These are phyloP conservation scores for Philopedon plagiatum DNA, from an alignment of 2,888 invertebrate genomes.

Conservation along the genomic window DNA sequence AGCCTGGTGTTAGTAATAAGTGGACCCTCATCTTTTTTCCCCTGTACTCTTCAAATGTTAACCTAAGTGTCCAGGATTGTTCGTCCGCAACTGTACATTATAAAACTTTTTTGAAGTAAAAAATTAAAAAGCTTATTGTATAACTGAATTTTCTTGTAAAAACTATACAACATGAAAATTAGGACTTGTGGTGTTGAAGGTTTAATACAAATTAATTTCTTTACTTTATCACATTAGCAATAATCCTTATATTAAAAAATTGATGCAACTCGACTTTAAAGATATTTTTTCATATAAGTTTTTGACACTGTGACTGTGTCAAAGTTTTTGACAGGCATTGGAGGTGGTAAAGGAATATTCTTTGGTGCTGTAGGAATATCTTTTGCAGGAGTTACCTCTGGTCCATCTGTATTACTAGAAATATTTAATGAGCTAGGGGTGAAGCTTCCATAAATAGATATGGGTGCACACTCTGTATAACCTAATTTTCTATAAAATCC, in stretches of 20 bases:
- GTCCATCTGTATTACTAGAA: background rate
- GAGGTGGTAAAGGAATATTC: slow-evolving; percentile 47
- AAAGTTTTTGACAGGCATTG: slow-evolving; percentile 35
- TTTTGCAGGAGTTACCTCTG: background rate
- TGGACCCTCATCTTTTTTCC: too few relatives aligned
- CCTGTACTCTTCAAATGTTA: too few relatives aligned
- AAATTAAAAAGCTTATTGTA: too few relatives aligned
- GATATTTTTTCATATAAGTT: slow-evolving; percentile 50
- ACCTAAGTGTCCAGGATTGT: too few relatives aligned
- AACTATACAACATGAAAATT: too few relatives aligned
- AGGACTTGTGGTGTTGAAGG: too few relatives aligned
- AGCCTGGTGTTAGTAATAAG: too few relatives aligned
- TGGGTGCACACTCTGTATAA: slow-evolving; percentile 78
- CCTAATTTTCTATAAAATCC: slow-evolving; percentile 83
- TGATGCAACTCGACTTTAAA: background rate
- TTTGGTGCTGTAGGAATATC: slow-evolving; percentile 39
- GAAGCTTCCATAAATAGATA: slow-evolving; percentile 77
- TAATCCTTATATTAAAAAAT: too few relatives aligned
- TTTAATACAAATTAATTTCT: background rate
- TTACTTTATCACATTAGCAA: too few relatives aligned
- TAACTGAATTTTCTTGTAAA: too few relatives aligned
- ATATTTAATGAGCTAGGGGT: slow-evolving; percentile 6
- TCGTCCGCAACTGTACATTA: too few relatives aligned
- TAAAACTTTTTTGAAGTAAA: too few relatives aligned
- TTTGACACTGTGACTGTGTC: slow-evolving; percentile 20